Conservation (phyloP, 1,140 invertebrate species). For the Scaptomyza montana region DNA sequence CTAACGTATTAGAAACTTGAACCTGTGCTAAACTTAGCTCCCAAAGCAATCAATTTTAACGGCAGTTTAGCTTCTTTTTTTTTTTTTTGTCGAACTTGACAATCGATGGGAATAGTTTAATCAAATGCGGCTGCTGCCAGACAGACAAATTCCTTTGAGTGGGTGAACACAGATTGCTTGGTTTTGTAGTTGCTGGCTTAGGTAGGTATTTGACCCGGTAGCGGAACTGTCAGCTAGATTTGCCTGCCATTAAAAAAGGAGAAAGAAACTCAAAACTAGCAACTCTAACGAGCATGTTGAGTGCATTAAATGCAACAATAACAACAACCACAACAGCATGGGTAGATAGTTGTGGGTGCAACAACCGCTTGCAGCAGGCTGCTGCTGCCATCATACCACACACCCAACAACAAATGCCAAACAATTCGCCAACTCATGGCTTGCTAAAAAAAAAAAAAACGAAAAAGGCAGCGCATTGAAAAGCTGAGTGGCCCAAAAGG, state of each 20-base stretch:
- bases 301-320: conserved; percentile 38
- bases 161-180: too few species aligned
- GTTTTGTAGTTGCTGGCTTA: not conserved
- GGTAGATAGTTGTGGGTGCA: conserved; percentile 25
- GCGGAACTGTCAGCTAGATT: conserved; percentile 31
- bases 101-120: conserved; percentile 63
- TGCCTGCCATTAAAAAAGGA: conserved; percentile 30
- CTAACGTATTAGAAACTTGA: conserved; percentile 27
- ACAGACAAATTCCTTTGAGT: not conserved
- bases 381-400: not conserved
- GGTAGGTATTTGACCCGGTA: conserved; percentile 31
- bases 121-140: conserved; percentile 36
- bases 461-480: conserved; percentile 12
- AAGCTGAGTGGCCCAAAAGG: not conserved
- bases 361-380: conserved; percentile 28
- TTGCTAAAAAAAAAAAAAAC: not conserved
- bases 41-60: conserved; percentile 59
- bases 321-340: not conserved
- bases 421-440: conserved; percentile 49
- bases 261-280: conserved; percentile 15
- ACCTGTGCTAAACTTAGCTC: conserved; percentile 29
- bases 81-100: conserved; percentile 48
- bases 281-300: conserved; percentile 50
- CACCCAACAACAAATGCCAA: conserved; percentile 27
- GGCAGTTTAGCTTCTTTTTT: conserved; percentile 47